These are phyloP conservation scores for Ormyrus pomaceus DNA, from an alignment of 2,888 invertebrate genomes.

Conservation along the genomic window DNA sequence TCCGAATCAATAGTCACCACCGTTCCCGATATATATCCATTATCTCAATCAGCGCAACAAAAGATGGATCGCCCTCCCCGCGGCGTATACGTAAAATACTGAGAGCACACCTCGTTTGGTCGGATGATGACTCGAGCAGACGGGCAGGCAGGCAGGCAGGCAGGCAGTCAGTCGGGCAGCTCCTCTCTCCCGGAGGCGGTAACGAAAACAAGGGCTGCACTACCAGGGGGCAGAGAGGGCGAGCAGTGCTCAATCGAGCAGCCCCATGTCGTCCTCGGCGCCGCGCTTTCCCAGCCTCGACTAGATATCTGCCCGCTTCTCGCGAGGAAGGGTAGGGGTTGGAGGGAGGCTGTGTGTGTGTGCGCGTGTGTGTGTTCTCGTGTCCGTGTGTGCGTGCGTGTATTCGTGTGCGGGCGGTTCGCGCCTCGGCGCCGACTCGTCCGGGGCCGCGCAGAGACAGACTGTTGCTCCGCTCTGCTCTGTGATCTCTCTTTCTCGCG, in stretches of 20 bases:
- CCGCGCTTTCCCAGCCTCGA: slow-evolving; percentile 1
- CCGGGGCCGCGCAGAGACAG: neutral
- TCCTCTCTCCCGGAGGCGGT: no score
- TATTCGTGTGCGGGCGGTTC: neutral
- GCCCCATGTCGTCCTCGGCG: neutral
- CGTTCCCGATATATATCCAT: neutral
- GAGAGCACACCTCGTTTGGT: neutral
- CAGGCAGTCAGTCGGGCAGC: no score
- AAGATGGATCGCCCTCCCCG: slow-evolving; percentile 6
- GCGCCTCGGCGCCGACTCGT: neutral
- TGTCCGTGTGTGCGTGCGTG: neutral
- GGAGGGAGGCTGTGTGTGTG: slow-evolving; percentile 15
- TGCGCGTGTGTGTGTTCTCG: neutral
- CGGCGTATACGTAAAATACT: neutral
- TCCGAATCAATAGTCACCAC: slow-evolving; percentile 35
- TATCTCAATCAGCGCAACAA: neutral
- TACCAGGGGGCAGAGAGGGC: no score
- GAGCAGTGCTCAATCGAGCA: neutral
- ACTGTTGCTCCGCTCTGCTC: slow-evolving; percentile 8
- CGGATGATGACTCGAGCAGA: no score
- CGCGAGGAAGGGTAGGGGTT: slow-evolving; percentile 4
- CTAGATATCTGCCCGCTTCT: neutral
- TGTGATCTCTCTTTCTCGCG: neutral
- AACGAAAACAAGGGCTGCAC: no score
- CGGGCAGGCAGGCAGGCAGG: no score